A percentile compares a stretch with the other conserved stretches of the same genome.
Conservation (phyloP, 2,888 invertebrate species). For the Xestia rhomboidea region DNA sequence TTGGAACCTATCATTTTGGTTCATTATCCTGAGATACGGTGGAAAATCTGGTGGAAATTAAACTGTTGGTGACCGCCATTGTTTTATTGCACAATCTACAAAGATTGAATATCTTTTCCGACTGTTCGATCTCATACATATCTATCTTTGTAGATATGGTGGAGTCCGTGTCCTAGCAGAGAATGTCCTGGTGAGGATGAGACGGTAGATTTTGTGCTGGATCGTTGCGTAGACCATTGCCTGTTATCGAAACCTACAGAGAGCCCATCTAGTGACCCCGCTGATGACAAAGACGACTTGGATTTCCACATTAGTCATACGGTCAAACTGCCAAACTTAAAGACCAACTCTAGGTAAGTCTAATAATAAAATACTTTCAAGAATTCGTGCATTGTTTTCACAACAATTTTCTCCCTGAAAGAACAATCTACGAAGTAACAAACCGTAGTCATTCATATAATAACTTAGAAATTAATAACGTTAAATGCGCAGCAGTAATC, state of each 20-base stretch:
- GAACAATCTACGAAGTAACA: background rate
- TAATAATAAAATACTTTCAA: background rate
- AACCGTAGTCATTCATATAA: background rate
- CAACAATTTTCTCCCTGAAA: background rate
- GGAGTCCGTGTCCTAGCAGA: constrained; percentile 95
- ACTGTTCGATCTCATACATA: background rate
- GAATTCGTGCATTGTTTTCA: constrained; percentile 1
- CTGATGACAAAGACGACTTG: constrained; percentile 88
- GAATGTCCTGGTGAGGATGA: constrained; percentile 94
- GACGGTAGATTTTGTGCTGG: constrained; percentile 93
- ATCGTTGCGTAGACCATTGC: constrained; percentile 94
- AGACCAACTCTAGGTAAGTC: constrained; percentile 80
- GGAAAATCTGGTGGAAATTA: constrained; percentile 13
- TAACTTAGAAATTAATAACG: constrained; percentile 25
- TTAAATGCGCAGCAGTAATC: constrained; percentile 49
- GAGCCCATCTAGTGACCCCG: constrained; percentile 82
- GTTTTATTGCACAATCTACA: background rate
- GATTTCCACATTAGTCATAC: constrained; percentile 90
- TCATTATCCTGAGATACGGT: constrained; percentile 7
- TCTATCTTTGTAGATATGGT: constrained; percentile 92
- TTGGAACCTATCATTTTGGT: constrained; percentile 52
- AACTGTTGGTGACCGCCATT: background rate
- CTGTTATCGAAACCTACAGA: constrained; percentile 87
- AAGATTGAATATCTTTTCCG: background rate
- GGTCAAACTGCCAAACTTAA: constrained; percentile 83